A percentile compares a stretch with the other conserved stretches of the same genome.
These are phyloP conservation scores for Eriocheir sinensis DNA, from an alignment of 1,140 invertebrate species.

Conservation along the genomic window DNA sequence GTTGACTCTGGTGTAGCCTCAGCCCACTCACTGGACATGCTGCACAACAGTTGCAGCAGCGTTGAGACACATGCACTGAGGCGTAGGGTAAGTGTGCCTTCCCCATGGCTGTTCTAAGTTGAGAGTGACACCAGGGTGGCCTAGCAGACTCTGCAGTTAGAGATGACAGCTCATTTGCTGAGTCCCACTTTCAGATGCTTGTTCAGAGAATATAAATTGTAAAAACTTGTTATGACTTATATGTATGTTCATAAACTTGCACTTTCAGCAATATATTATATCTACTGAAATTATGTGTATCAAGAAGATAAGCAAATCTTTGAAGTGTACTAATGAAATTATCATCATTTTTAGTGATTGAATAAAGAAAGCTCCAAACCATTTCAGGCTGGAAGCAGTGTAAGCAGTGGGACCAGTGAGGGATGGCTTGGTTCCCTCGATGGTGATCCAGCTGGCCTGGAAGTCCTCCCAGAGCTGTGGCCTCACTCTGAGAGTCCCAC, in stretches of 20 bases:
- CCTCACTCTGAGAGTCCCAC: slow-evolving; percentile 70
- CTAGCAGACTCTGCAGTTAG: neutral
- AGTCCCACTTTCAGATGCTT: neutral
- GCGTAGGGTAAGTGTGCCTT: slow-evolving; percentile 61
- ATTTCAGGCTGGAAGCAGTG: slow-evolving; percentile 72
- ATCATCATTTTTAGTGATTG: neutral
- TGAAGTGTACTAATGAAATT: neutral
- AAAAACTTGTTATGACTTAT: neutral
- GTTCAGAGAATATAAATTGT: neutral
- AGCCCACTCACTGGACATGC: slow-evolving; percentile 68
- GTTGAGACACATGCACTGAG: slow-evolving; percentile 69
- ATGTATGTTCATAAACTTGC: neutral
- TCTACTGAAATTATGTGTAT: neutral
- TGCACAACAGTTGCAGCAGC: slow-evolving; percentile 69
- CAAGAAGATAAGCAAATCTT: neutral
- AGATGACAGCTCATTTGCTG: neutral
- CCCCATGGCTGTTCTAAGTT: neutral
- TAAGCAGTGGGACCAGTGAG: slow-evolving; percentile 73
- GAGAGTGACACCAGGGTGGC: neutral
- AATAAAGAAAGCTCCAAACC: neutral
- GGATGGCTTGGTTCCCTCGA: slow-evolving; percentile 70
- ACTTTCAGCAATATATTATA: neutral
- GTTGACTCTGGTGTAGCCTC: slow-evolving; percentile 71
- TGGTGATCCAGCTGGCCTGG: slow-evolving; percentile 75
- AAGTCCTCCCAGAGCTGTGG: slow-evolving; percentile 73